Base-by-base conservation (phyloP, 2,797 vertebrate genomes). In the Capromys pilorides region DNA sequence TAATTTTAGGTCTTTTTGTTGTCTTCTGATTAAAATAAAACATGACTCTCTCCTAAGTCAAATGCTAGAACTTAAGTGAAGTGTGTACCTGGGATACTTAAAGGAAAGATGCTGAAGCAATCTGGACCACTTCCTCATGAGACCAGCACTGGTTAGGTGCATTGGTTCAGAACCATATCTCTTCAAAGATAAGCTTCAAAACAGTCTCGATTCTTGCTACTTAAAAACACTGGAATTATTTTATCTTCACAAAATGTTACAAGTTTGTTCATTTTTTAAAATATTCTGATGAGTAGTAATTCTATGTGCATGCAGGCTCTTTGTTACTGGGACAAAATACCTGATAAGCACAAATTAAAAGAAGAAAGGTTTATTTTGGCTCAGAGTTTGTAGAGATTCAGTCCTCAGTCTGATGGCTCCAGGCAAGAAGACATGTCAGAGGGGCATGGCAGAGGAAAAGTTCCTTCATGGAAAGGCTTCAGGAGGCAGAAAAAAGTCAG, bases 231-330 rank as follows among this genome's bases (percentile, higher is more conserved):
- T 26, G 28, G 57, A 33, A 81, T 64, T 75, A 91, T n/a, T 88
- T 92, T 75, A 54, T 69, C 26, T 79, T 33, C 19, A 75, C 66
- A 51, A n/a, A 75, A 16, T 62, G 36, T 69, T 54, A 71, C 28
- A 79, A 77, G 22, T 87, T 82, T 86, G 54, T 9, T 61, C 64
- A 83, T 78, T 93, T 69, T 91, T 79, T 19, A 87, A 79, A 93
- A 93, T 82, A 90, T 69, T 83, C 79, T 90, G 54, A 90, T 24
- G 82, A 94, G 36, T 2, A 87, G 4, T 33, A 87, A 41, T 41
- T 87, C 26, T 77, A 64, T 69, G 82, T 82, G 71, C 62, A 86
- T 69, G 9, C 82, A 73, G 8, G 36, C 21, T 73, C 21, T 39
- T 73, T 1, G 69, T 73, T 73, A 22, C n/a, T 73, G 21, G 36